Base-by-base conservation (phyloP, 2,797 vertebrate genomes). In the Syngnathus acus region DNA sequence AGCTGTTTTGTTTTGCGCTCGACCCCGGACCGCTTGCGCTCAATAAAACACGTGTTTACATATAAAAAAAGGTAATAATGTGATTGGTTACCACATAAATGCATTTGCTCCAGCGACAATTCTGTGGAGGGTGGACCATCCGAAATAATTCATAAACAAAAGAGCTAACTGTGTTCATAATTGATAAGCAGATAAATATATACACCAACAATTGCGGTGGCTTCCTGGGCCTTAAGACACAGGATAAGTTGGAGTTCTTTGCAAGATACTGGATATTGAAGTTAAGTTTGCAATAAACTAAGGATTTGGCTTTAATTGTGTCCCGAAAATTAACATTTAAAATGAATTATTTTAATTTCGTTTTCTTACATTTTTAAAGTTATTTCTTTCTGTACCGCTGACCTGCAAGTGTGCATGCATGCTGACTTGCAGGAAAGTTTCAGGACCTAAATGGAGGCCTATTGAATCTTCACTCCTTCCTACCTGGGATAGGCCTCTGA, bases 121-220 rank as follows among this genome's bases (percentile, higher is more conserved):
- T 75, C 84, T 86, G 78, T 77, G 70, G 85, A 85, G 81, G 82
- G 75, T 73, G 68, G 80, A 76, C 38, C 62, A 80, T 86, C 84
- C 87, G 83, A 82, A 89, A 90, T 89, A 86, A 89, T 90, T 90
- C 74, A 89, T 90, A 74, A 84, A 85, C 85, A 87, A 89, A 88
- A 87, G 79, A 87, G 87, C 84, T 87, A 86, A 87, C 87, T 84
- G 76, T 71, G 73, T 89, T 82, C 81, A 88, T 89, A 83, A 90
- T 89, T 89, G 82, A 90, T 86, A 82, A 83, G 78, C 68, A 72
- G 80, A 87, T 85, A 88, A 87, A 88, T 82, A 69, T 86, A 87
- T 86, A 87, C 82, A 84, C 76, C 64, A 68, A 70, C 80, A 74
- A 45, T 60, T 69, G 70, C 67, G 70, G 68, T 45, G 68, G 65